These are phyloP conservation scores for Coelinius sp. DNA, from an alignment of 2,888 invertebrate genomes.

Conservation along the genomic window DNA sequence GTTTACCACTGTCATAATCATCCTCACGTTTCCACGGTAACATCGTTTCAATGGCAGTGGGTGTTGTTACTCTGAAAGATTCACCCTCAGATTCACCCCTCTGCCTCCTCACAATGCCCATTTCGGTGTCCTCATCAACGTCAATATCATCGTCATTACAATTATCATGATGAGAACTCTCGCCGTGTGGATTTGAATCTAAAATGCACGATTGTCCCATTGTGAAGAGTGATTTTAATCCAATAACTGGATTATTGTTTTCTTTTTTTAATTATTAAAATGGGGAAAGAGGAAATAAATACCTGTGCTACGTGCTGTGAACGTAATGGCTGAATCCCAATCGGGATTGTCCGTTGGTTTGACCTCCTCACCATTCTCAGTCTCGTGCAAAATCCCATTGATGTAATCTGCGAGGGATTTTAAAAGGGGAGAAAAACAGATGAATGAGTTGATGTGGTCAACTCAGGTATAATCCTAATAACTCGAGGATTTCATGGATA, in stretches of 20 bases:
- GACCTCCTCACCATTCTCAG: constrained; percentile 73
- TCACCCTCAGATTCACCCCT: constrained; percentile 63
- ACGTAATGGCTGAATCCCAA: constrained; percentile 90
- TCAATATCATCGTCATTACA: constrained; percentile 46
- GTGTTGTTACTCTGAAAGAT: constrained; percentile 84
- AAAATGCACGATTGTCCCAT: background rate
- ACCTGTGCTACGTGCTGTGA: constrained; percentile 91
- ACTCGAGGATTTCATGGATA: no score
- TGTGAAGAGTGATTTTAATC: background rate
- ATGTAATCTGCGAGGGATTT: constrained; percentile 79
- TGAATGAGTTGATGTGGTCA: no score
- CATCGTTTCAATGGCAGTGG: constrained; percentile 90
- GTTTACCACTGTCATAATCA: constrained; percentile 79
- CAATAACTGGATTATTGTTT: background rate
- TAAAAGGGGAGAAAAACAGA: no score
- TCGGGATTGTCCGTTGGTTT: constrained; percentile 78
- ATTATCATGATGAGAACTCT: constrained; percentile 48
- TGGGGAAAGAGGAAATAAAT: constrained; percentile 54
- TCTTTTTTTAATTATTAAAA: background rate
- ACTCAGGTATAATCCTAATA: no score
- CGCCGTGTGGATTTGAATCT: constrained; percentile 47
- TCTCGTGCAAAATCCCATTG: constrained; percentile 84
- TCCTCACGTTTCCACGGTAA: constrained; percentile 93
- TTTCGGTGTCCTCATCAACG: constrained; percentile 43
- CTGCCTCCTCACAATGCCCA: constrained; percentile 38